phyloP scores from a whole-genome alignment of 2,888 invertebrate species.

The Brachypalpus laphriformis region DNA sequence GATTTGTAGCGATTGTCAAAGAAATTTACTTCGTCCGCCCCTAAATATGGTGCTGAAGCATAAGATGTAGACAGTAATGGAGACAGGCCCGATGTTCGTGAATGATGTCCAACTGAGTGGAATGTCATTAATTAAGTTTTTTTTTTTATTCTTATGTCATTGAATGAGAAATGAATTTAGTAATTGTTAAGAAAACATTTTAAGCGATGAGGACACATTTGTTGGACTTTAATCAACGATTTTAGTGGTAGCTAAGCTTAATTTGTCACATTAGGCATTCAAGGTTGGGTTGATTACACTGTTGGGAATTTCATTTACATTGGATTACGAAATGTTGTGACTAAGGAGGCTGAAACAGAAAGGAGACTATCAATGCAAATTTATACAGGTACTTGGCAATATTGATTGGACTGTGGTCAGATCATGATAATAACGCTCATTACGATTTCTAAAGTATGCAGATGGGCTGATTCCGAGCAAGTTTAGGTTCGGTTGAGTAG shows the following conservation, averaged over 20 bases:
- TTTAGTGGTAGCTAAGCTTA: conserved; percentile 40
- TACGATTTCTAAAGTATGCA: too few relatives aligned
- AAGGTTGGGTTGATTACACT: conserved; percentile 35
- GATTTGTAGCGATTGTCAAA: conserved; percentile 60
- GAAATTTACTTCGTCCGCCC: conserved; percentile 26
- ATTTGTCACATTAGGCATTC: conserved; percentile 54
- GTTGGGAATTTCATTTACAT: background rate
- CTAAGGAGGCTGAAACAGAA: too few relatives aligned
- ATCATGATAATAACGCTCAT: too few relatives aligned
- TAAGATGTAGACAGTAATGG: conserved; percentile 45
- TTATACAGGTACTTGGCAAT: too few relatives aligned
- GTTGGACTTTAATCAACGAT: conserved; percentile 43
- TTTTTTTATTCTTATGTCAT: conserved; percentile 6
- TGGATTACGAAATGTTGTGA: background rate
- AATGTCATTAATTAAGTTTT: conserved; percentile 47
- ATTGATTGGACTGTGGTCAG: too few relatives aligned
- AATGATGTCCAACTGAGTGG: conserved; percentile 42
- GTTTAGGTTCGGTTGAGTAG: too few relatives aligned
- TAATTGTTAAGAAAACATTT: conserved; percentile 59
- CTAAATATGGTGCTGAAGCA: conserved; percentile 33
- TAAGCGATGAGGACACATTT: conserved; percentile 43
- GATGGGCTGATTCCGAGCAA: too few relatives aligned
- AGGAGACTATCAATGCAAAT: too few relatives aligned
- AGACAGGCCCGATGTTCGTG: conserved; percentile 16
- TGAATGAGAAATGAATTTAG: conserved; percentile 55